Base-by-base conservation (phyloP, 1,140 invertebrate species). In the Adoxophyes honmai region DNA sequence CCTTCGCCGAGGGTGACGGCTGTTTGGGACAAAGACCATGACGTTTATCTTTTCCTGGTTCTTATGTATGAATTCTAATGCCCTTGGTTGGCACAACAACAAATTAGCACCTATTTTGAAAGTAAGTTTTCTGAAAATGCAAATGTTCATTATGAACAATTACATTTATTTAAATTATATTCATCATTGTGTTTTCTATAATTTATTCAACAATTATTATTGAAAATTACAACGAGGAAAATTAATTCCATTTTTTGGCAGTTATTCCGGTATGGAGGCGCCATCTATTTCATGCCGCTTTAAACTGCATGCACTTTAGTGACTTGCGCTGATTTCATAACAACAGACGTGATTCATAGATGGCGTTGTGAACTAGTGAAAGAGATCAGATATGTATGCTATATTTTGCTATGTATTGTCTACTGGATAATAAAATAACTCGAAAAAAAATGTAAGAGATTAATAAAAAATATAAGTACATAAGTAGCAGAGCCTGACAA, bases 21-120 rank as follows among this genome's bases (percentile, higher is more conserved):
- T 60, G 60, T 60, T 57, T 74, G 75, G 65, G 65, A 67, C 70
- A 73, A 68, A 80, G 75, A 75, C 78, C 76, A 81, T 73, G 75
- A 60, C 55, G 64, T 59, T 66, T 69, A 73, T 81, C 69, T 78
- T 77, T 81, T 84, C 78, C 77, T 84, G 76, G 70, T 83, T 75
- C 74, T 75, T 74, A 67, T 69, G 65, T 74, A 67, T 69, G 65
- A 70, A 76, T 71, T 68, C 63, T 66, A 72, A 62, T 59, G 73
- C 70, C 80, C 72, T 80, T 80, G 75, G 16, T 44, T 28, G 2
- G 21, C 6, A 69, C 65, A 48, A 21, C 52, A 15, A 34, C 65
- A 59, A 28, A 59, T 74, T 64, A 64, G 59, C 55, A 56, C 38
- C 55, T 35, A 59, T 55, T 48, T n/a, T 48, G 42, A 28, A 48